Evolutionary conservation across 2,797 vertebrate species (phyloP), one percentile per base, ranked within the genome.

Genomic region (Ibycter americanus): DNA sequence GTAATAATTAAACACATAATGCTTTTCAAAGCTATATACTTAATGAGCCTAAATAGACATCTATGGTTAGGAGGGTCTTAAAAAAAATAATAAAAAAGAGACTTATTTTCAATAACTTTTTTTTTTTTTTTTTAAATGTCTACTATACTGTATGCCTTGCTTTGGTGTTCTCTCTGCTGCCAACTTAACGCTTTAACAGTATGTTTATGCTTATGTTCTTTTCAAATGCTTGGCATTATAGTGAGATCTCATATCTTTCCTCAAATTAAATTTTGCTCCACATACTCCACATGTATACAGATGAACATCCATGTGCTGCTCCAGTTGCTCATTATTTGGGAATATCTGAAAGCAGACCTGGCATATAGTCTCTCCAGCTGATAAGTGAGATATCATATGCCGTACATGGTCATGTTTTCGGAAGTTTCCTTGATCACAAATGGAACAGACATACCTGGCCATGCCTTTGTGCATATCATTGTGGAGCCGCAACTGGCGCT

Each of bases 311-410:
- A 99, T 99, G 98, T 99, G 99, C 91, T 99, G 99, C 98, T 99
- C 99, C 98, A 99, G 98, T 97, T 99, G 99, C 91, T 99, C 99
- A 31, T 99, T 99, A 62, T 98, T 98, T 25, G 99, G 99, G 96
- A 99, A 99, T 97, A 99, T 99, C 98, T 99, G 99, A 98, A 99
- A 99, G 96, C 99, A 99, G 97, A 99, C 99, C 98, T 99, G 99
- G 98, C 99, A 99, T 98, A 99, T 99, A 97, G 99, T 99, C 97
- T 99, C 99, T 70, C 99, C 99, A 42, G 99, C 99, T 36, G 99
- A 98, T 97, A 99, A 98, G 98, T 99, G 99, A 78, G 99, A 99
- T 98, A 99, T 99, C 99, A 99, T 99, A 98, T 99, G 99, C 61
- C 99, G 98, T 84, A 99, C 99, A 88, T 99, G 99, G 98, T 99